Conservation (phyloP, 2,888 invertebrate genomes). For the Gerris lacustris region DNA sequence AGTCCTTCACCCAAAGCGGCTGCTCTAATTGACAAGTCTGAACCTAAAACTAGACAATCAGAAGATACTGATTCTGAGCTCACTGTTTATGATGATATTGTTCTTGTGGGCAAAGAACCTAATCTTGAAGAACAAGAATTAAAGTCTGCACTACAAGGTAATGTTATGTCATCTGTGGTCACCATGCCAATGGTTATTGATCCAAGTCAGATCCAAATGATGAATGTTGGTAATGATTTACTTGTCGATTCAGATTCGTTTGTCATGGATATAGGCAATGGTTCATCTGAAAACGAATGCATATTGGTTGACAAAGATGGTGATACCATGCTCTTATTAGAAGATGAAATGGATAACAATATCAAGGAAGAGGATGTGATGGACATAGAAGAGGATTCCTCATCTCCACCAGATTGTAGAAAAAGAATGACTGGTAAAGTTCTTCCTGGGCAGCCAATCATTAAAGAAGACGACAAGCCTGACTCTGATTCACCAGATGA, state of each 20-base stretch:
- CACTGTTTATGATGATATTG: slow-evolving; percentile 32
- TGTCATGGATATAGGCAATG: slow-evolving; percentile 27
- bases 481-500: slow-evolving; percentile 42
- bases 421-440: slow-evolving; percentile 34
- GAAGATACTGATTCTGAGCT: slow-evolving; percentile 28
- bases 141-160: slow-evolving; percentile 28
- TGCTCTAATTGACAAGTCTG: slow-evolving; percentile 25
- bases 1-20: slow-evolving; percentile 11
- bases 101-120: slow-evolving; percentile 30
- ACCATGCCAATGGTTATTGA: slow-evolving; percentile 30
- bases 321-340: slow-evolving; percentile 24
- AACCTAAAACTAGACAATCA: slow-evolving; percentile 23
- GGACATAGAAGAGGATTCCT: slow-evolving; percentile 35
- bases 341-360: slow-evolving; percentile 33
- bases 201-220: slow-evolving; percentile 24
- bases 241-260: slow-evolving; percentile 28
- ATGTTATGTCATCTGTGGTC: slow-evolving; percentile 29
- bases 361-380: slow-evolving; percentile 38
- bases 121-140: slow-evolving; percentile 30
- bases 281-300: slow-evolving; percentile 27
- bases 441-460: slow-evolving; percentile 38
- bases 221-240: slow-evolving; percentile 26
- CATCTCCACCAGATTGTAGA: slow-evolving; percentile 26
- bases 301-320: slow-evolving; percentile 28
- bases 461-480: slow-evolving; percentile 30